Evolutionary conservation across 2,888 invertebrate species (phyloP).

Genomic region (Andricus quercusramuli): DNA sequence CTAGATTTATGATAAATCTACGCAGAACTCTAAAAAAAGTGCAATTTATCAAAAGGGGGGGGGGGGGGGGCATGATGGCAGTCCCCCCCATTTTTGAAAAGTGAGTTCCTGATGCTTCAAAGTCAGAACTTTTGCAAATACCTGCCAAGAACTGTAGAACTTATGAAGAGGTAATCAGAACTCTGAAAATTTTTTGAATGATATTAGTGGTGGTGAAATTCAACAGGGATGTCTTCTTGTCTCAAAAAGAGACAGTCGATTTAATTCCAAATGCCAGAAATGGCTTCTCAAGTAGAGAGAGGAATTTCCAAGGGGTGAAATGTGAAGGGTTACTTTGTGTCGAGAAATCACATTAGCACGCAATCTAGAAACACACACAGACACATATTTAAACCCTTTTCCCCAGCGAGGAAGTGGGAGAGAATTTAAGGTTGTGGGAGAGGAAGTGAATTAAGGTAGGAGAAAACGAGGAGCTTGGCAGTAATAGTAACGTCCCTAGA

Average conservation of each 20-base stretch:
- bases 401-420: background rate
- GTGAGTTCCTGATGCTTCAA: too few species aligned
- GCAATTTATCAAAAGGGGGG: too few species aligned
- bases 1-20: too few species aligned
- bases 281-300: background rate
- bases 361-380: background rate
- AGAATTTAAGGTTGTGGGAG: background rate
- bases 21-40: too few species aligned
- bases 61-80: too few species aligned
- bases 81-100: too few species aligned
- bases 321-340: background rate
- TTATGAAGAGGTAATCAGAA: too few species aligned
- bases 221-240: background rate
- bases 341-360: background rate
- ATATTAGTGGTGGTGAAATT: too few species aligned
- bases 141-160: too few species aligned
- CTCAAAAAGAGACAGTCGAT: background rate
- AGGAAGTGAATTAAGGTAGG: constrained; percentile 2
- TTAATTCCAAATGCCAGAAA: background rate
- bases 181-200: too few species aligned
- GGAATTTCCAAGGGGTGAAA: background rate
- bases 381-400: background rate
- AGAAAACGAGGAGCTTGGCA: background rate
- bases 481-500: background rate
- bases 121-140: too few species aligned